Conservation (phyloP, 2,888 invertebrate species). For the Platycheirus albimanus region DNA sequence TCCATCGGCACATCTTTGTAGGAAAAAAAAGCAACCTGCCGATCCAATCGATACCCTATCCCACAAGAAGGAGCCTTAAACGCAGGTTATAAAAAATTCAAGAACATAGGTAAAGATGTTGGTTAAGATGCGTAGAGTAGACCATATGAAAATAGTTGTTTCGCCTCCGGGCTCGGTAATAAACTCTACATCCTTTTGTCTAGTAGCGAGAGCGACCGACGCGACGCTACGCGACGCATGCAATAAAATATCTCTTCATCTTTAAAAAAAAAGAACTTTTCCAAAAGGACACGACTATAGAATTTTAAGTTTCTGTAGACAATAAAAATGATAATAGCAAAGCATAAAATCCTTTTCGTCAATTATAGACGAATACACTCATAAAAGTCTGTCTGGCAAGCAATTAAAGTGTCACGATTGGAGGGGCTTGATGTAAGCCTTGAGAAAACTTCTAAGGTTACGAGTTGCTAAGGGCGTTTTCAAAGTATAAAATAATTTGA, state of each 20-base stretch:
- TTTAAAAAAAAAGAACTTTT: conserved; percentile 31
- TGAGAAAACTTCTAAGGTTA: background rate
- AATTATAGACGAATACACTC: conserved; percentile 47
- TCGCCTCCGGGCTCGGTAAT: conserved; percentile 32
- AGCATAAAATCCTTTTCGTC: conserved; percentile 19
- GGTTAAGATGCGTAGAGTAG: conserved; percentile 8
- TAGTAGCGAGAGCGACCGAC: no score
- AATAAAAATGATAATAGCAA: conserved; percentile 20
- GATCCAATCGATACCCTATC: conserved; percentile 40
- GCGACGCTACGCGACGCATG: no score
- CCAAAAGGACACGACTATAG: background rate
- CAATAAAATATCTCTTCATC: background rate
- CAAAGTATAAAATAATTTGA: no score
- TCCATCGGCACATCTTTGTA: conserved; percentile 31
- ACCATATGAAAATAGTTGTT: conserved; percentile 34
- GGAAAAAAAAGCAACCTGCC: conserved; percentile 18
- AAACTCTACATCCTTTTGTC: conserved; percentile 19
- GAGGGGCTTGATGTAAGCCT: conserved; percentile 5
- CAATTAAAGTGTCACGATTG: conserved; percentile 57
- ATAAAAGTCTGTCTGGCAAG: conserved; percentile 44
- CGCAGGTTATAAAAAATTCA: background rate
- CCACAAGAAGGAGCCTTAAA: background rate
- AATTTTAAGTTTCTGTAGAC: background rate
- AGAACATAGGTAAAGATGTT: background rate
- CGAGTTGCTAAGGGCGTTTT: background rate